phyloP scores from a whole-genome alignment of 2,888 invertebrate genomes.

The Onthophagus sagittarius region DNA sequence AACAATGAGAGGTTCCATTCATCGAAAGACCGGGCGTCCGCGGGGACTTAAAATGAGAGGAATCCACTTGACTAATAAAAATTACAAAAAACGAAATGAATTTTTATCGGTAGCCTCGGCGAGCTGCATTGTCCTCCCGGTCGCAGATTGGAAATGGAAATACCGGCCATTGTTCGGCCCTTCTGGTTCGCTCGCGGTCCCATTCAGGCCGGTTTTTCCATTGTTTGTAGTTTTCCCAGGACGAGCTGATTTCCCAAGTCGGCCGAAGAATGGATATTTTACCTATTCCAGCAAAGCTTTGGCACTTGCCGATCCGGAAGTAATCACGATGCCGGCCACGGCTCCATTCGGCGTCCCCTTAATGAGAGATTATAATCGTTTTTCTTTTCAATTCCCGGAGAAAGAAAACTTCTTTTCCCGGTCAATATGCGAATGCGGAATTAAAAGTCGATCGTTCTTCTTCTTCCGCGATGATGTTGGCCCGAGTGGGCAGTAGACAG shows the following conservation, averaged over 20 bases:
- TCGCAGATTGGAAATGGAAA: conserved; percentile 13
- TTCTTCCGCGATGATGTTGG: too few relatives aligned
- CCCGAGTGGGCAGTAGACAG: background rate
- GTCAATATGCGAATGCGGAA: background rate
- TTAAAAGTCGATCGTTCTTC: background rate
- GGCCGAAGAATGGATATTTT: background rate
- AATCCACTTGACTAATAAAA: conserved; percentile 5
- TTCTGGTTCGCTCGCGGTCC: background rate
- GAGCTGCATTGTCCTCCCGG: background rate
- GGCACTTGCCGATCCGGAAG: background rate
- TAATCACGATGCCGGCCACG: background rate
- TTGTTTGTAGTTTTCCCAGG: conserved; percentile 7
- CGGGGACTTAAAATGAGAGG: conserved; percentile 7
- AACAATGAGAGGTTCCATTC: background rate
- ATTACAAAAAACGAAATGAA: conserved; percentile 13
- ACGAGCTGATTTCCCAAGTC: background rate
- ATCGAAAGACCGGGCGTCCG: background rate
- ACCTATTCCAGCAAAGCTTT: background rate
- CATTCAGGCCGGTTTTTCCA: conserved; percentile 10
- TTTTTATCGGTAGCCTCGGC: conserved; percentile 11
- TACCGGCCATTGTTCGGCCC: conserved; percentile 3
- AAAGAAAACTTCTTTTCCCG: too few relatives aligned
- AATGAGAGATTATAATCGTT: background rate
- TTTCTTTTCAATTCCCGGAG: background rate
- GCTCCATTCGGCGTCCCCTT: background rate